Base-by-base conservation (phyloP, 2,797 vertebrate species). In the Miichthys miiuy region DNA sequence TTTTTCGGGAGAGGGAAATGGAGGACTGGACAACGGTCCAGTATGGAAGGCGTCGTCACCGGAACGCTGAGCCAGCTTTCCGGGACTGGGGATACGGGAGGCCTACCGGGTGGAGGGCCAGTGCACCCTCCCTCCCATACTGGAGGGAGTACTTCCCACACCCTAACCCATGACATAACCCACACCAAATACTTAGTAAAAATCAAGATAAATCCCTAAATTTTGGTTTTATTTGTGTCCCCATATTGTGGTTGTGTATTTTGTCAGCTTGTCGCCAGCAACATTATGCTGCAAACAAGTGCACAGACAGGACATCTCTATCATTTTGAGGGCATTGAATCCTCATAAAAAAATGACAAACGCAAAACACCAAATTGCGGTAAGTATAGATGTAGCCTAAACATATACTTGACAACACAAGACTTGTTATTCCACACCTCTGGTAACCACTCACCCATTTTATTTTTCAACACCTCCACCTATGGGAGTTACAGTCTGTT, bases 381-480 rank as follows among this genome's bases (percentile, higher is more conserved):
- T 10, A 60, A 21, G 4, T 41, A 3, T 50, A 67, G n/a, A 52
- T 67, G 7, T 5, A 17, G 57, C 38, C 75, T 17, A 56, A 64
- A 64, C 64, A 84, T 54, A 60, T 51, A 51, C 14, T 55, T n/a
- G 5, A 10, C 8, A 77, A 12, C 4, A 54, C 8, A 52, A 54
- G 56, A 72, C 57, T 83, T 95, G 92, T 94, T 94, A 52, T 92
- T 94, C 66, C 75, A 94, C 95, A 94, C 94, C 90, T 94, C 34
- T 17, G 17, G 80, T 94, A 80, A 90, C 84, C 81, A 83, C 55
- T 93, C 89, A 82, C 10, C 79, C 88, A 73, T 90, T 73, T 70
- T 90, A 82, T 93, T 94, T 91, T 92, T 89, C 11, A 83, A 78
- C 82, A 87, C 78, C 64, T 77, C 20, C 73, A 48, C 82, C 79